Percentiles rank a stretch among this genome's conserved stretches.
Conservation (phyloP, 1,140 invertebrate genomes). For the Eurosta solidaginis region DNA sequence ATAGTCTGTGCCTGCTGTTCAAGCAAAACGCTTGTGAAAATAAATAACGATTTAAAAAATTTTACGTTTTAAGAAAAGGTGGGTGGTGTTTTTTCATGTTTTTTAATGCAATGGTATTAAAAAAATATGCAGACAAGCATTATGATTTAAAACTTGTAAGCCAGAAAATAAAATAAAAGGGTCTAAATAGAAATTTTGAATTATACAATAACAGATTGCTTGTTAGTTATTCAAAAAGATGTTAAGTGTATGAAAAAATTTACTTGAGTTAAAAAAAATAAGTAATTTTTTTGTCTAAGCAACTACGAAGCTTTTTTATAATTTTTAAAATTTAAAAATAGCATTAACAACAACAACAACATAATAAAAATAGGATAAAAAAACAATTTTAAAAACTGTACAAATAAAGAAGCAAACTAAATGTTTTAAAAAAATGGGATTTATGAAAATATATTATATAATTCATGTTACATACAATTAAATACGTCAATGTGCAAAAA, state of each 20-base stretch:
- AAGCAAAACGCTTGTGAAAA: constrained; percentile 26
- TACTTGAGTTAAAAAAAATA: no score
- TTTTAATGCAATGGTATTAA: not conserved
- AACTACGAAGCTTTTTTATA: no score
- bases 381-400: not conserved
- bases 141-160: no score
- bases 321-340: no score
- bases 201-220: no score
- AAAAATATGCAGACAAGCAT: no score
- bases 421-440: not conserved
- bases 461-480: not conserved
- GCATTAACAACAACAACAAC: no score
- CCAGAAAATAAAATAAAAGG: no score
- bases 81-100: not conserved
- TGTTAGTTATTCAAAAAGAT: no score
- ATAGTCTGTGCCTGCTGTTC: constrained; percentile 28
- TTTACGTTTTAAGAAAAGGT: not conserved
- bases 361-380: not conserved
- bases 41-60: not conserved
- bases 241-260: no score
- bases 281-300: no score
- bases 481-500: not conserved
- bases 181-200: no score
- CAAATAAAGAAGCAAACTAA: not conserved
- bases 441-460: constrained; percentile 13